These are phyloP conservation scores for Eupithecia abbreviata DNA, from an alignment of 2,888 invertebrate genomes.

Conservation along the genomic window DNA sequence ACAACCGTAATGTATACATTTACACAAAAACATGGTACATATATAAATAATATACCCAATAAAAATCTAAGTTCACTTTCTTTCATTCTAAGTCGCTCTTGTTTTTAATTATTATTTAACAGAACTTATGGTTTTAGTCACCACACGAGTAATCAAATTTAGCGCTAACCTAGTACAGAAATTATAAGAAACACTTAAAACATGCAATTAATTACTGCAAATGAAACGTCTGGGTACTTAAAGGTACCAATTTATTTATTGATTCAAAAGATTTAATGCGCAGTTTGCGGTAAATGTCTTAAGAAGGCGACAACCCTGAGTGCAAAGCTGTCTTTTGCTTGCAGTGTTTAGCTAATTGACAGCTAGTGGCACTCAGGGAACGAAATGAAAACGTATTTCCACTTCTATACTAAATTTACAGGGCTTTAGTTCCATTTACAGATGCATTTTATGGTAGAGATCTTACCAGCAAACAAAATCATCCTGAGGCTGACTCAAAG, in stretches of 20 bases:
- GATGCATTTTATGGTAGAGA: not conserved
- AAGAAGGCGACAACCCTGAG: conserved; percentile 3
- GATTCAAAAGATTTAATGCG: conserved; percentile 12
- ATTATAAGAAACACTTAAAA: not conserved
- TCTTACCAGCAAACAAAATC: not conserved
- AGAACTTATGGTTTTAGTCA: too few relatives aligned
- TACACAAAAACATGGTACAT: too few relatives aligned
- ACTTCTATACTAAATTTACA: conserved; percentile 7
- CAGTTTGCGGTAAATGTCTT: conserved; percentile 8
- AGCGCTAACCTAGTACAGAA: too few relatives aligned
- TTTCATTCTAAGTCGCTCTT: too few relatives aligned
- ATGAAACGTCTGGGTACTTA: not conserved
- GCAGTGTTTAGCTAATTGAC: conserved; percentile 18
- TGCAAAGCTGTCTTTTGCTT: conserved; percentile 16
- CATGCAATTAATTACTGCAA: not conserved
- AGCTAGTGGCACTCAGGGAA: conserved; percentile 10
- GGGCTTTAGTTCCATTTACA: conserved; percentile 4
- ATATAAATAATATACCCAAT: too few relatives aligned
- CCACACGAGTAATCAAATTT: too few relatives aligned
- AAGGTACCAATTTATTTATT: conserved; percentile 2
- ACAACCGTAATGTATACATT: too few relatives aligned
- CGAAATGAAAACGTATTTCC: conserved; percentile 15
- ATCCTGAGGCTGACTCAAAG: not conserved
- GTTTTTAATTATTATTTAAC: too few relatives aligned
- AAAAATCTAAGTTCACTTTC: too few relatives aligned